Evolutionary conservation across 2,888 invertebrate genomes (phyloP).

Genomic region (Microctonus brassicae): DNA sequence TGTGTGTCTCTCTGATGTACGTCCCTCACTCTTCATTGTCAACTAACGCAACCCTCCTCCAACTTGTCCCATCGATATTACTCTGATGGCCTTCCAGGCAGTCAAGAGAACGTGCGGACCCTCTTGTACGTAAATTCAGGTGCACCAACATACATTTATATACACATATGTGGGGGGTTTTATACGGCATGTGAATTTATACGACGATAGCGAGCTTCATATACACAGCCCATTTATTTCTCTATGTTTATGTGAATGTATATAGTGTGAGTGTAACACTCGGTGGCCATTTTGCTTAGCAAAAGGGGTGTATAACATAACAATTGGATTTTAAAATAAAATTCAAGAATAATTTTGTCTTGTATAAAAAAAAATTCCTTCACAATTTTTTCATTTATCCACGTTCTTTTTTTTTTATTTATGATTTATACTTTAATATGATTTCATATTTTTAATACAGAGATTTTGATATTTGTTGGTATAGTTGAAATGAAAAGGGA

Average conservation of each 20-base stretch:
- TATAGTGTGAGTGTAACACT: conserved; percentile 1
- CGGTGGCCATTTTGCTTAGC: background rate
- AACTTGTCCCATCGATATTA: conserved; percentile 17
- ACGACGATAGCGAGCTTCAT: conserved; percentile 17
- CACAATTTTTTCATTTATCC: background rate
- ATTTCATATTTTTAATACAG: background rate
- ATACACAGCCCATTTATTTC: conserved; percentile 13
- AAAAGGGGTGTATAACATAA: background rate
- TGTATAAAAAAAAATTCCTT: background rate
- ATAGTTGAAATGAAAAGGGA: background rate
- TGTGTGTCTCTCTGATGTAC: conserved; percentile 14
- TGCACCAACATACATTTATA: conserved; percentile 22
- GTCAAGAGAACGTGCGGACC: conserved; percentile 26
- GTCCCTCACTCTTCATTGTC: background rate
- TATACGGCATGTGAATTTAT: conserved; percentile 14
- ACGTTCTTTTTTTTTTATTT: background rate
- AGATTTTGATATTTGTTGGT: background rate
- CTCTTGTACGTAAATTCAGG: conserved; percentile 45
- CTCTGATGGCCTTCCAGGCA: conserved; percentile 1
- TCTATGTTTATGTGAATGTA: background rate
- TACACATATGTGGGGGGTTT: conserved; percentile 6
- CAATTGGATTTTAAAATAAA: background rate
- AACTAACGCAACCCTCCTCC: conserved; percentile 12
- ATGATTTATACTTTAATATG: too few species aligned
- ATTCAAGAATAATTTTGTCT: background rate